Base-by-base conservation (phyloP, 2,113 vertebrate species). In the Sinosuthora webbiana region DNA sequence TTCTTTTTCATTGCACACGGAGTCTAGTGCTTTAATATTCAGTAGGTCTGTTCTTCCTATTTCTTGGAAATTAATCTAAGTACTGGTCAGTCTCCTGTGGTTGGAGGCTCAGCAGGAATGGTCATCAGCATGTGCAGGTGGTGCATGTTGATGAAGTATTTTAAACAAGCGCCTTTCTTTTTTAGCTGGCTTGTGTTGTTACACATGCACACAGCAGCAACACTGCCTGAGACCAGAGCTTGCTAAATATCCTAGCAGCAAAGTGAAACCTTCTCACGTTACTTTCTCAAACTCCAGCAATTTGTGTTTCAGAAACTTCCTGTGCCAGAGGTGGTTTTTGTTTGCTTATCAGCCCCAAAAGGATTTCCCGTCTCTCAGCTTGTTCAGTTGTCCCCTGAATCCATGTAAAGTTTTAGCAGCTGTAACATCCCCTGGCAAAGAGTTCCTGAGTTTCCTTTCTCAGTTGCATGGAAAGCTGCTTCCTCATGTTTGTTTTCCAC, bases 381-480 rank as follows among this genome's bases (percentile, higher is more conserved):
- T 94, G 88, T 89, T 93, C 30, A 3, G 30, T 89, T 94, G 83
- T 96, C 83, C 83, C 94, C 92, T 68, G 76, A 94, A 97, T 95
- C 90, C 83, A 92, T 88, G 63, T 83, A 59, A 88, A 93, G 21
- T 93, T 90, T 80, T 83, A 86, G 86, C 92, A 97, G 73, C 79
- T 20, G 2, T 83, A 77, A 63, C 86, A 86, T 92, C 83, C 92
- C 83, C 52, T 78, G 83, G 84, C 9, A 1, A 89, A 91, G 77
- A 84, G 62, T 68, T 93, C 83, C 94, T 3, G 24, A 83, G 73
- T 93, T 96, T 96, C 95, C 96, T 94, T 74, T 94, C 92, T 93
- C 68, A 44, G 63, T 62, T 94, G 68, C 1, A 6, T 89, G 79
- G 76, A 92, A 79, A 93, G 88, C 82, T 83, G 76, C 92, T 96